These are phyloP conservation scores for Apis dorsata DNA, from an alignment of 1,140 invertebrate species.

Conservation along the genomic window DNA sequence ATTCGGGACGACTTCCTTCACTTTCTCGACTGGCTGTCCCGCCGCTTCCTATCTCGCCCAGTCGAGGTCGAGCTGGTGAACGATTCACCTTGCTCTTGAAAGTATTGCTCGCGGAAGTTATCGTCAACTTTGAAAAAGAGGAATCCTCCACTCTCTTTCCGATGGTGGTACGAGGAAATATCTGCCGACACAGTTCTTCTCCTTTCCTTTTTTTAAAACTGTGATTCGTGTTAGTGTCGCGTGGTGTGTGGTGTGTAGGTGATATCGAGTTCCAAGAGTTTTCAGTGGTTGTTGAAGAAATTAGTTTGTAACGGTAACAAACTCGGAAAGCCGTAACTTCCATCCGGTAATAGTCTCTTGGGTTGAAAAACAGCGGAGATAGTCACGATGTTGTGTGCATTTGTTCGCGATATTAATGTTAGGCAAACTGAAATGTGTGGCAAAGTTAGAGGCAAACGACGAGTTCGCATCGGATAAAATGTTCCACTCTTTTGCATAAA, in stretches of 20 bases:
- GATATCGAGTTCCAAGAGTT: background rate
- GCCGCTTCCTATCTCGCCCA: conserved; percentile 4
- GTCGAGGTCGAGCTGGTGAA: conserved; percentile 2
- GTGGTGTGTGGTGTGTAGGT: background rate
- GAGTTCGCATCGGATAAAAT: conserved; percentile 29
- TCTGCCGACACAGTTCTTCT: background rate
- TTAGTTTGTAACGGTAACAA: background rate
- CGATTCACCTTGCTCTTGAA: conserved; percentile 46
- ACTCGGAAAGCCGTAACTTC: conserved; percentile 24
- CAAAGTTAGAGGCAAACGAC: conserved; percentile 32
- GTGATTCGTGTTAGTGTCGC: background rate
- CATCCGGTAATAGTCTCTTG: conserved; percentile 16
- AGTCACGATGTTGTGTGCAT: conserved; percentile 31
- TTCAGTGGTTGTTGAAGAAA: conserved; percentile 7
- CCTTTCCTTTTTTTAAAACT: background rate
- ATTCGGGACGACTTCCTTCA: conserved; percentile 21
- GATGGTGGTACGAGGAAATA: too few relatives aligned
- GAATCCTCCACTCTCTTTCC: background rate
- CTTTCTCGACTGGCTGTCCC: conserved; percentile 22
- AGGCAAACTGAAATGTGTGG: conserved; percentile 45
- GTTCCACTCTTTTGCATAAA: conserved; percentile 17
- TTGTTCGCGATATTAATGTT: conserved; percentile 45
- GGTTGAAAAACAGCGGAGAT: conserved; percentile 10
- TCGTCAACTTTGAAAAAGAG: conserved; percentile 32
- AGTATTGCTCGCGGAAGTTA: conserved; percentile 28